Base-by-base conservation (phyloP, 2,888 invertebrate species). In the Dolichomitus sp. region DNA sequence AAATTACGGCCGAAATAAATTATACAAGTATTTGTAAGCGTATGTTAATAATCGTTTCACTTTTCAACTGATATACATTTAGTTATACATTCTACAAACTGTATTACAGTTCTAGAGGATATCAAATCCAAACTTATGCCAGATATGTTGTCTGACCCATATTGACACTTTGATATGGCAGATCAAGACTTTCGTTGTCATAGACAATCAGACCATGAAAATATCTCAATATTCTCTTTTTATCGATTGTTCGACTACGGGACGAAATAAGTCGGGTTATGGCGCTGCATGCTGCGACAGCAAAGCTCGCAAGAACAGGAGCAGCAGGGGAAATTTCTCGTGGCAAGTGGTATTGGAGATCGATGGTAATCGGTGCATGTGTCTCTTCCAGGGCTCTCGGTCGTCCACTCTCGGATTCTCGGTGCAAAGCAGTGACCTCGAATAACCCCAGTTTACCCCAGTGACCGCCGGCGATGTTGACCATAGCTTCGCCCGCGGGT, bases 371-470 rank as follows among this genome's bases (percentile, higher is more conserved):
- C 48, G 37, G 42, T 33, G 30, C 19, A 61, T 66, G 52, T 37
- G 54, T 81, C 72, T 72, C 66, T 52, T 37, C 42, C 37, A 59
- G 66, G 45, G 12, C 30, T 40, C 65, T 57, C 45, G 48, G 30
- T 27, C 11, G 42, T 66, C 42, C 30, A 14, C 66, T 48, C 57
- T 48, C 50, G 76, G n/a, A 70, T 50, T 75, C 54, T 63, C 69
- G 57, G 48, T 57, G 63, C 50, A 59, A 74, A 66, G 33, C 76
- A 72, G 76, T 76, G 76, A 81, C 81, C 76, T 59, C 66, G 57
- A 76, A 76, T 72, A 76, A 76, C 76, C 76, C 59, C 57, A 57
- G 59, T 61, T 81, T 76, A 72, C 23, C 72, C 69, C 72, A 52
- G 57, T 66, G 70, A 66, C 66, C 72, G 37, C 50, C 75, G 54